Conservation (phyloP, 2,113 vertebrate species). For the Dascyllus trimaculatus region DNA sequence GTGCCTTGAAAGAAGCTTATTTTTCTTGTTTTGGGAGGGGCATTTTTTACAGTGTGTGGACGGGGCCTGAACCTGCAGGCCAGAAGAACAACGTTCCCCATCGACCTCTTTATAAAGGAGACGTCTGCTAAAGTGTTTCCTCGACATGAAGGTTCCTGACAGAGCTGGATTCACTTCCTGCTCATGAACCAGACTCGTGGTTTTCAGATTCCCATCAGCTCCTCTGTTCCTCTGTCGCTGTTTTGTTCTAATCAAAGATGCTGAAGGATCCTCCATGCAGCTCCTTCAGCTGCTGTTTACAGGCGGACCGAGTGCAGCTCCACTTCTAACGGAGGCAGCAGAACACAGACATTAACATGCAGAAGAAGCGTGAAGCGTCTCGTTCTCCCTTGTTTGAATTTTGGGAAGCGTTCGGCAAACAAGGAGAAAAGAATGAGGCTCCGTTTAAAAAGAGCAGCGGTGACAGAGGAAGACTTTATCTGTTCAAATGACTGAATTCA, state of each 20-base stretch:
- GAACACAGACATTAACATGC: conserved; percentile 70
- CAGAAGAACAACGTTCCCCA: no score
- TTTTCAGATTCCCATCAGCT: no score
- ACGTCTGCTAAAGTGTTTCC: no score
- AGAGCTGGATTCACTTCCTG: no score
- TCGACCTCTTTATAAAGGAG: no score
- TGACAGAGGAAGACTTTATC: conserved; percentile 71
- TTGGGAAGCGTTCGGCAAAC: conserved; percentile 61
- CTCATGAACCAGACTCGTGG: no score
- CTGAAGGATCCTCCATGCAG: conserved; percentile 1
- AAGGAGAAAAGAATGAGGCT: conserved; percentile 74
- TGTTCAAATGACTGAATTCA: conserved; percentile 80
- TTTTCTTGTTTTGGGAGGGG: no score
- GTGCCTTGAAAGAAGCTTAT: no score
- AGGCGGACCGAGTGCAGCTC: conserved; percentile 45
- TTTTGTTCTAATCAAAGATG: conserved; percentile 4
- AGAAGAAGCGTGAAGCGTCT: conserved; percentile 52
- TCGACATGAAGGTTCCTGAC: no score
- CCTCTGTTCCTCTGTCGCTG: no score
- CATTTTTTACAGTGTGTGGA: no score
- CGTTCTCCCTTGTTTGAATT: conserved; percentile 65
- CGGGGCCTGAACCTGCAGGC: no score
- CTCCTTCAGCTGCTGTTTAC: conserved; percentile 61
- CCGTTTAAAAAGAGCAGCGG: conserved; percentile 41
- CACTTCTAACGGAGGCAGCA: conserved; percentile 60